phyloP scores from a whole-genome alignment of 2,797 vertebrate species.

The Semaprochilodus insignis region DNA sequence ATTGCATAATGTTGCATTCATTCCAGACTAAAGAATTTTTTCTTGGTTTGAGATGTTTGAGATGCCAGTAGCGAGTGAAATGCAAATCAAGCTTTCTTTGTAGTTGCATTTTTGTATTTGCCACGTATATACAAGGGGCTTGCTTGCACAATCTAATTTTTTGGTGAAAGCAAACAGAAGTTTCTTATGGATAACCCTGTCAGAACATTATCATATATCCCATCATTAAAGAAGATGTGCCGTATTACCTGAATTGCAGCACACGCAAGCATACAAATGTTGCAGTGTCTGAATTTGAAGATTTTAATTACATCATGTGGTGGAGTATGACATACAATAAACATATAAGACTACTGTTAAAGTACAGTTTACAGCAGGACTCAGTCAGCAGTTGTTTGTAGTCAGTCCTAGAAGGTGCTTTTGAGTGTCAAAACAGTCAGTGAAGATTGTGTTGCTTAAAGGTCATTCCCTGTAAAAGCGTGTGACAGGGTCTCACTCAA shows the following conservation, averaged over 20 bases:
- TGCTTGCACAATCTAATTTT: too few relatives aligned
- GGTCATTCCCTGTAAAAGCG: slow-evolving; percentile 24
- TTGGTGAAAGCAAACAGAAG: too few relatives aligned
- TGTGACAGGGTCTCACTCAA: slow-evolving; percentile 31
- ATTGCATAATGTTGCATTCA: too few relatives aligned
- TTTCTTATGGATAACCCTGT: too few relatives aligned
- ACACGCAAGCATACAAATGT: neutral
- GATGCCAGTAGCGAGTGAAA: too few relatives aligned
- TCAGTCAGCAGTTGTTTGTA: slow-evolving; percentile 12
- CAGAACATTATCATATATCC: too few relatives aligned
- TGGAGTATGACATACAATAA: neutral
- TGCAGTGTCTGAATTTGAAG: neutral
- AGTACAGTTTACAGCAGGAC: neutral
- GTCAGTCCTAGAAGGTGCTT: neutral
- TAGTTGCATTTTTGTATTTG: too few relatives aligned
- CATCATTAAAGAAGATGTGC: neutral
- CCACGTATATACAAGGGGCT: too few relatives aligned
- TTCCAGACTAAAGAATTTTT: too few relatives aligned
- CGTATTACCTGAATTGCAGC: neutral
- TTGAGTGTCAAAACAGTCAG: slow-evolving; percentile 11
- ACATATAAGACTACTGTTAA: neutral
- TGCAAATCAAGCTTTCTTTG: too few relatives aligned
- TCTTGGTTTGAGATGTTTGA: too few relatives aligned
- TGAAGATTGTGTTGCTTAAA: slow-evolving; percentile 21
- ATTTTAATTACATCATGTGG: too few relatives aligned